Conservation (phyloP, 2,797 vertebrate genomes). For the Heteromormyrus szaboi region DNA sequence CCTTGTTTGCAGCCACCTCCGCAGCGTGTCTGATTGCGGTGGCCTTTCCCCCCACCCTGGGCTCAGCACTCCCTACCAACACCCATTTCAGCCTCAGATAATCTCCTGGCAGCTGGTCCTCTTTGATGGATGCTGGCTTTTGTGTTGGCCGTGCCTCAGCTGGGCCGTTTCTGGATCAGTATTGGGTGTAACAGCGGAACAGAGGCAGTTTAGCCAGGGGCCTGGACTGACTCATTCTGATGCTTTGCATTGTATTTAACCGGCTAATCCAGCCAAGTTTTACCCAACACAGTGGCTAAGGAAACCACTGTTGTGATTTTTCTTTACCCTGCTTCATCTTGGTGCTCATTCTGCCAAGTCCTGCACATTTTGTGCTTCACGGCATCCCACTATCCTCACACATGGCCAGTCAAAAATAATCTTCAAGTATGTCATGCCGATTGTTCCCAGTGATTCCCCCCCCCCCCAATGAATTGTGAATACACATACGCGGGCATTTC, state of each 20-base stretch:
- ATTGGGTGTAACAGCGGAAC: neutral
- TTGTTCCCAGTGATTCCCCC: no score
- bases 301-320: neutral
- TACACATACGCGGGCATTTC: neutral
- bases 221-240: constrained; percentile 19
- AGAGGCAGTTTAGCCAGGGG: neutral
- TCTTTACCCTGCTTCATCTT: neutral
- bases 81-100: constrained; percentile 28
- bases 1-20: constrained; percentile 25
- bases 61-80: constrained; percentile 8
- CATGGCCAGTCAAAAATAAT: neutral
- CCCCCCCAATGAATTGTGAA: neutral
- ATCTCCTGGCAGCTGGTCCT: constrained; percentile 34
- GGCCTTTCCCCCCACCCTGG: neutral
- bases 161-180: constrained; percentile 23
- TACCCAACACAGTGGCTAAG: constrained; percentile 24
- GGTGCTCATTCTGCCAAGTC: neutral
- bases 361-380: neutral
- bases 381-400: neutral
- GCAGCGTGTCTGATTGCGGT: neutral
- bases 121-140: constrained; percentile 41
- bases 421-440: neutral
- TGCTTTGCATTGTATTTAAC: constrained; percentile 43
- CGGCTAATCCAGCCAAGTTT: constrained; percentile 47
- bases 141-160: constrained; percentile 17